Conservation (phyloP, 2,888 invertebrate genomes). For the Pegoplata infirma region DNA sequence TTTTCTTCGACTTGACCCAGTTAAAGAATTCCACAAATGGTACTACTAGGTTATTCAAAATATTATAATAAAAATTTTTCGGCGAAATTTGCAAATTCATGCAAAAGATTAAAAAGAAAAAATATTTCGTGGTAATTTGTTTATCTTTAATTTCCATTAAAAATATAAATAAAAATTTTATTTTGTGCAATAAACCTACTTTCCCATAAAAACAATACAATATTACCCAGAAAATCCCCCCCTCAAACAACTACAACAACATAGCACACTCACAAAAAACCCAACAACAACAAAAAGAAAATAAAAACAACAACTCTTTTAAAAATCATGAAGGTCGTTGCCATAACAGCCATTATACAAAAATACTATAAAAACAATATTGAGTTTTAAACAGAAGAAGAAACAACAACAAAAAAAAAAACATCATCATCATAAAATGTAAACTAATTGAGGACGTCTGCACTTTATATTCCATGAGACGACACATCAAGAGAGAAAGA, state of each 20-base stretch:
- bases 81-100: no score
- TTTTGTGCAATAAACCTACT: neutral
- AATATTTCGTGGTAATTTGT: no score
- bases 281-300: slow-evolving; percentile 38
- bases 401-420: slow-evolving; percentile 29
- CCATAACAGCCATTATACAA: slow-evolving; percentile 72
- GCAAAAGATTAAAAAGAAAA: no score
- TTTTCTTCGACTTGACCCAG: no score
- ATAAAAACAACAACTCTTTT: slow-evolving; percentile 66
- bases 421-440: slow-evolving; percentile 67
- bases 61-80: no score
- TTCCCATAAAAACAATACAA: neutral
- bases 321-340: slow-evolving; percentile 76
- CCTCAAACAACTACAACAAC: neutral
- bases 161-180: neutral
- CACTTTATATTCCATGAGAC: slow-evolving; percentile 17
- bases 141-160: neutral
- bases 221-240: neutral
- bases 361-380: slow-evolving; percentile 50
- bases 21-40: no score
- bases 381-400: slow-evolving; percentile 23
- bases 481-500: neutral
- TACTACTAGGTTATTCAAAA: no score
- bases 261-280: neutral
- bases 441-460: slow-evolving; percentile 64